These are phyloP conservation scores for Amphibalanus amphitrite DNA, from an alignment of 1,140 invertebrate species.

Conservation along the genomic window DNA sequence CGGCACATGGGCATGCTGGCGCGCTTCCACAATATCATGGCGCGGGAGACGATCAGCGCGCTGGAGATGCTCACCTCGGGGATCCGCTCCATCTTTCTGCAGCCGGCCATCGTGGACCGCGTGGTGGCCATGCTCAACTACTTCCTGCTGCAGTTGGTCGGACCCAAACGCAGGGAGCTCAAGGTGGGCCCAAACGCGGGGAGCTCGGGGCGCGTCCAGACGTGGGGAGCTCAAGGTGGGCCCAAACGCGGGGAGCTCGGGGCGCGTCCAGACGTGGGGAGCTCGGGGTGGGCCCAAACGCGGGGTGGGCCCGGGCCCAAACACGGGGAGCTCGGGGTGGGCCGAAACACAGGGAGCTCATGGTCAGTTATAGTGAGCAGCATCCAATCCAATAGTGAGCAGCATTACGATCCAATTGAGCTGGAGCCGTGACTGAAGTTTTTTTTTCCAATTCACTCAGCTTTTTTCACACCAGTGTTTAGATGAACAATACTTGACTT, in stretches of 20 bases:
- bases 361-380: too few relatives aligned
- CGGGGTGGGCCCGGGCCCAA: background rate
- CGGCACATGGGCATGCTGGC: conserved; percentile 67
- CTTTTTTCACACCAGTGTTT: too few relatives aligned
- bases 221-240: conserved; percentile 75
- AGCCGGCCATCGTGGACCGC: conserved; percentile 77
- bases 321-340: too few relatives aligned
- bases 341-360: too few relatives aligned
- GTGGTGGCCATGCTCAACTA: conserved; percentile 92
- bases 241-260: too few relatives aligned
- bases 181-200: conserved; percentile 41
- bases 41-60: conserved; percentile 67
- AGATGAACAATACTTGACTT: too few relatives aligned
- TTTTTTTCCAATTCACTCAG: too few relatives aligned
- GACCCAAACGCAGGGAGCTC: conserved; percentile 67
- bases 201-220: conserved; percentile 29
- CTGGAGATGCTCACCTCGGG: conserved; percentile 64
- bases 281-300: too few relatives aligned
- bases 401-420: conserved; percentile 6
- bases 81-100: conserved; percentile 64
- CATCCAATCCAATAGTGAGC: too few relatives aligned
- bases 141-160: conserved; percentile 73
- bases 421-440: too few relatives aligned
- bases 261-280: background rate
- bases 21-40: conserved; percentile 80